Percentiles rank a stretch among this genome's conserved stretches.
phyloP scores from a whole-genome alignment of 2,888 invertebrate genomes.

The Ophioninae sp. region DNA sequence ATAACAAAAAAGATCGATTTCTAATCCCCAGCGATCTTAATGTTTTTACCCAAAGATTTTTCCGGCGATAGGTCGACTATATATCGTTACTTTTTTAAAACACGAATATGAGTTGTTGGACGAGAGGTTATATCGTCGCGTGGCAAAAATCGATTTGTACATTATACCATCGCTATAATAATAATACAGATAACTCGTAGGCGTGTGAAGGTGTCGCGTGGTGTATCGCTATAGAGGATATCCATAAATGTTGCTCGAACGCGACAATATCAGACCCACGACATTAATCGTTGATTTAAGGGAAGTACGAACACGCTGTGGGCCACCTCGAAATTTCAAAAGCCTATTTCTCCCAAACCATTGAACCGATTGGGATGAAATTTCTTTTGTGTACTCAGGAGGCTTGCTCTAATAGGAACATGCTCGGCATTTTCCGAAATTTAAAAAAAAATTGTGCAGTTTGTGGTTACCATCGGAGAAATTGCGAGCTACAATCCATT shows the following conservation, averaged over 20 bases:
- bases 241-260: constrained; percentile 56
- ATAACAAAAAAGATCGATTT: not conserved
- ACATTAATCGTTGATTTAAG: constrained; percentile 64
- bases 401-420: too few species aligned
- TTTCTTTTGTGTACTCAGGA: too few species aligned
- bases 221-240: constrained; percentile 31
- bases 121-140: constrained; percentile 32
- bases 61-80: not conserved
- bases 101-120: constrained; percentile 16
- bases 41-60: constrained; percentile 2
- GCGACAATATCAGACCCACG: constrained; percentile 61
- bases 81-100: not conserved
- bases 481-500: too few species aligned
- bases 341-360: too few species aligned
- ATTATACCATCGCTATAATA: constrained; percentile 26
- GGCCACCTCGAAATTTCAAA: too few species aligned
- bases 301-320: too few species aligned
- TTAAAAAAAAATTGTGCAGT: too few species aligned
- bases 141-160: constrained; percentile 44
- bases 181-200: constrained; percentile 42
- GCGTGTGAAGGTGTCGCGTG: constrained; percentile 33
- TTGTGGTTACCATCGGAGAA: too few species aligned
- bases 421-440: too few species aligned
- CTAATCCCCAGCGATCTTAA: not conserved
- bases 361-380: too few species aligned